Evolutionary conservation across 1,140 invertebrate genomes (phyloP).

Genomic region (Drosophila pectinifera): DNA sequence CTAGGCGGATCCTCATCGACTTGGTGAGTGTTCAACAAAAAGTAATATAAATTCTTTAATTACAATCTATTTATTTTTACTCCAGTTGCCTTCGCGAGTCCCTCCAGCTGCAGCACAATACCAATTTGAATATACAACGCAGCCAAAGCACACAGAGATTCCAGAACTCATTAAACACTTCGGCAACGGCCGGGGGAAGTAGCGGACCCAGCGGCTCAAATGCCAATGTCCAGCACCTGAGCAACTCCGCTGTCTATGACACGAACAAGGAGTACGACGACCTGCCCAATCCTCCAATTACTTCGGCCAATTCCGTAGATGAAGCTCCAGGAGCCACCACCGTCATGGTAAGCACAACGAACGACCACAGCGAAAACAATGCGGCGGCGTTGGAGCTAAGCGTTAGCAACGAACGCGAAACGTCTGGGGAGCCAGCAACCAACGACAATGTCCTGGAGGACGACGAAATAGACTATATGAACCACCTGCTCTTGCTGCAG

Average conservation of each 20-base stretch:
- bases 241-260: slow-evolving; percentile 61
- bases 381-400: slow-evolving; percentile 45
- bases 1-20: slow-evolving; percentile 72
- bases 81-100: slow-evolving; percentile 83
- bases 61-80: background rate
- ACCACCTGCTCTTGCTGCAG: slow-evolving; percentile 71
- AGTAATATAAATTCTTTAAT: background rate
- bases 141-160: slow-evolving; percentile 84
- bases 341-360: slow-evolving; percentile 6
- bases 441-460: slow-evolving; percentile 69
- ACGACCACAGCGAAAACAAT: slow-evolving; percentile 69
- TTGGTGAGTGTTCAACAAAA: slow-evolving; percentile 54
- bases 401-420: slow-evolving; percentile 30
- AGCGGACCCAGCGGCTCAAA: slow-evolving; percentile 35
- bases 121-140: slow-evolving; percentile 84
- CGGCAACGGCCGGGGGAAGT: slow-evolving; percentile 35
- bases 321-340: slow-evolving; percentile 11
- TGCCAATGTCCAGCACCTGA: slow-evolving; percentile 40
- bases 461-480: slow-evolving; percentile 77
- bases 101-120: slow-evolving; percentile 84
- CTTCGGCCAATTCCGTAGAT: slow-evolving; percentile 27
- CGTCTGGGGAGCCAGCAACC: slow-evolving; percentile 41
- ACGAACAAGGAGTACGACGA: slow-evolving; percentile 82
- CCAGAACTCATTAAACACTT: slow-evolving; percentile 71
- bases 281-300: slow-evolving; percentile 45